These are phyloP conservation scores for Ennomos quercinarius DNA, from an alignment of 2,888 invertebrate species.

Conservation along the genomic window DNA sequence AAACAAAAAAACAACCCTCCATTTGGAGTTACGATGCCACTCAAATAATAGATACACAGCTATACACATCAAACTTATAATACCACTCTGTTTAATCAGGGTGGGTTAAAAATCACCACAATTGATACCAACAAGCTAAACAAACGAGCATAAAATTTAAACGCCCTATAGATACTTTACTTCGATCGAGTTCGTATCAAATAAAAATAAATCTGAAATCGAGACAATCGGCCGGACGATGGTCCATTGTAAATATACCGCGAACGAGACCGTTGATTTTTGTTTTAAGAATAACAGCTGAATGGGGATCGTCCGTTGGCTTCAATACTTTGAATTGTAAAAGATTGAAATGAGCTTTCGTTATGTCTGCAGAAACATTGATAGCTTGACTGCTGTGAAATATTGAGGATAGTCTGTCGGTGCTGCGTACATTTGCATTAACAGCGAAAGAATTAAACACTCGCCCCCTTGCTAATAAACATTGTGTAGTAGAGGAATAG, in stretches of 20 bases:
- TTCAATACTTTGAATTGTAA: slow-evolving; percentile 11
- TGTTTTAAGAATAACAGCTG: slow-evolving; percentile 32
- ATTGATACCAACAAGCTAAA: slow-evolving; percentile 42
- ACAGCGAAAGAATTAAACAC: background rate
- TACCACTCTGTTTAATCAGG: too few relatives aligned
- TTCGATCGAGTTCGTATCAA: slow-evolving; percentile 58
- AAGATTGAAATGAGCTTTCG: slow-evolving; percentile 10
- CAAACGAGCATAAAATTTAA: slow-evolving; percentile 25
- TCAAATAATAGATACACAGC: too few relatives aligned
- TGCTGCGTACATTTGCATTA: too few relatives aligned
- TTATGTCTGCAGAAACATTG: slow-evolving; percentile 7
- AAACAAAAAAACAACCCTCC: too few relatives aligned
- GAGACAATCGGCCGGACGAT: slow-evolving; percentile 64
- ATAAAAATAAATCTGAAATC: slow-evolving; percentile 66
- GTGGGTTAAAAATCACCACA: background rate
- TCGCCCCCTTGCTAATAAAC: too few relatives aligned
- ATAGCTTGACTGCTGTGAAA: slow-evolving; percentile 8
- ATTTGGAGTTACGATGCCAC: too few relatives aligned
- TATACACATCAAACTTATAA: too few relatives aligned
- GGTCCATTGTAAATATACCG: slow-evolving; percentile 25
- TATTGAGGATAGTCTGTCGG: background rate
- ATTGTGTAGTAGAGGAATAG: too few relatives aligned
- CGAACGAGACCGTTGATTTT: slow-evolving; percentile 32
- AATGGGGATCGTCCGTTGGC: slow-evolving; percentile 23
- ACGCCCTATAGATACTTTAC: slow-evolving; percentile 45